A percentile compares a stretch with the other conserved stretches of the same genome.
Evolutionary conservation across 2,113 vertebrate species (phyloP).

Genomic region (Struthidea cinerea): DNA sequence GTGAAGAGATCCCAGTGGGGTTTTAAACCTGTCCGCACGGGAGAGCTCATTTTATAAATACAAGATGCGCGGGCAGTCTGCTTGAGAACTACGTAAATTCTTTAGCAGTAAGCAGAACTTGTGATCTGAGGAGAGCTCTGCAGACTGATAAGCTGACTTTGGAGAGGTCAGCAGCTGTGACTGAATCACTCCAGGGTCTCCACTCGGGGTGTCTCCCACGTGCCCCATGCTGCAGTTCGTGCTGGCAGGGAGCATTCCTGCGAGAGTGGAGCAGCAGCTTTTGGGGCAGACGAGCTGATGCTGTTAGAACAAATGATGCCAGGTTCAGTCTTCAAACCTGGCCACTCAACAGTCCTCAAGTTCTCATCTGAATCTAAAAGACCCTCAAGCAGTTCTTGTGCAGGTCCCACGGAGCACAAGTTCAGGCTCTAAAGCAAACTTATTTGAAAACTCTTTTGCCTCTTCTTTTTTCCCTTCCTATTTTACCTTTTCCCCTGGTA

Average conservation of each 20-base stretch:
- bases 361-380: not conserved
- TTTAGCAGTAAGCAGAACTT: not conserved
- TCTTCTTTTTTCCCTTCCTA: not conserved
- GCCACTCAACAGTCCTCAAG: not conserved
- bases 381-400: not conserved
- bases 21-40: not conserved
- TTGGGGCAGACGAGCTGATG: accelerated
- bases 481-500: not conserved
- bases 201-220: not conserved
- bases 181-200: not conserved
- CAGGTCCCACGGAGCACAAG: not conserved
- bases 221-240: accelerated
- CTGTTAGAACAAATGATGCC: not conserved
- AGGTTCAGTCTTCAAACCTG: not conserved
- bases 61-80: not conserved
- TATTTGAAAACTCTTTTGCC: not conserved
- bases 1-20: not conserved
- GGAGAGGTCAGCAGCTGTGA: not conserved
- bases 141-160: not conserved
- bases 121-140: not conserved
- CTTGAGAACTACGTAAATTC: not conserved
- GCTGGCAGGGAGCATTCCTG: not conserved
- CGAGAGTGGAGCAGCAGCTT: accelerated
- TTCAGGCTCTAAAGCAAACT: not conserved
- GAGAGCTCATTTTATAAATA: not conserved